Evolutionary conservation across 2,888 invertebrate species (phyloP).

Genomic region (Atrina japonica): DNA sequence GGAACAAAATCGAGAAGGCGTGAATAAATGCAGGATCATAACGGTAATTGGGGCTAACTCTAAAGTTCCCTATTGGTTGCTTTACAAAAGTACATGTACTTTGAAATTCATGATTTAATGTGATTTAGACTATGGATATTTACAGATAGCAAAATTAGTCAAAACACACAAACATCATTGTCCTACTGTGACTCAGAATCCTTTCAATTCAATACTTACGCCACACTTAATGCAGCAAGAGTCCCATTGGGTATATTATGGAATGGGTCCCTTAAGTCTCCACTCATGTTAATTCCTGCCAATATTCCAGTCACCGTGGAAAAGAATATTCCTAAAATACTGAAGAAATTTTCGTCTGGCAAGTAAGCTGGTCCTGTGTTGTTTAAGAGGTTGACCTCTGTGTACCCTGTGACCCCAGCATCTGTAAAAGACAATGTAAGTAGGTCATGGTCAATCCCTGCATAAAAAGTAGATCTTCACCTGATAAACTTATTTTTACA

Average conservation of each 20-base stretch:
- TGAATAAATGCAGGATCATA: too few species aligned
- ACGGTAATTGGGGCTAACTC: too few species aligned
- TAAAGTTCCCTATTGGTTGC: too few species aligned
- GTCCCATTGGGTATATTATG: conserved; percentile 97
- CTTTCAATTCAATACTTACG: conserved; percentile 86
- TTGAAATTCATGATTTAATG: too few species aligned
- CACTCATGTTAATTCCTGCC: conserved; percentile 99
- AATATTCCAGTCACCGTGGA: conserved; percentile 98
- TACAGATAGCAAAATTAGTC: too few species aligned
- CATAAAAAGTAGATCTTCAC: too few species aligned
- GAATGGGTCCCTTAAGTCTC: conserved; percentile 94
- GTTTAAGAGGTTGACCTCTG: conserved; percentile 88
- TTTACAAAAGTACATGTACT: too few species aligned
- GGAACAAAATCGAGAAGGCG: too few species aligned
- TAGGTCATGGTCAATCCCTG: background rate
- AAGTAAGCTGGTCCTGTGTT: conserved; percentile 91
- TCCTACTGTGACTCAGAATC: too few species aligned
- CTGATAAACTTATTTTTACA: too few species aligned
- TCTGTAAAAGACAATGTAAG: conserved; percentile 81
- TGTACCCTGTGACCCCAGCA: conserved; percentile 93
- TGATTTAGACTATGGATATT: too few species aligned
- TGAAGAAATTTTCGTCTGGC: conserved; percentile 94
- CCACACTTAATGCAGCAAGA: conserved; percentile 93
- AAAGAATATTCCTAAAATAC: conserved; percentile 98
- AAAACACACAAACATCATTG: too few species aligned